Percentiles rank a stretch among this genome's conserved stretches.
These are phyloP conservation scores for Austrofundulus limnaeus DNA, from an alignment of 2,113 vertebrate genomes.

Conservation along the genomic window DNA sequence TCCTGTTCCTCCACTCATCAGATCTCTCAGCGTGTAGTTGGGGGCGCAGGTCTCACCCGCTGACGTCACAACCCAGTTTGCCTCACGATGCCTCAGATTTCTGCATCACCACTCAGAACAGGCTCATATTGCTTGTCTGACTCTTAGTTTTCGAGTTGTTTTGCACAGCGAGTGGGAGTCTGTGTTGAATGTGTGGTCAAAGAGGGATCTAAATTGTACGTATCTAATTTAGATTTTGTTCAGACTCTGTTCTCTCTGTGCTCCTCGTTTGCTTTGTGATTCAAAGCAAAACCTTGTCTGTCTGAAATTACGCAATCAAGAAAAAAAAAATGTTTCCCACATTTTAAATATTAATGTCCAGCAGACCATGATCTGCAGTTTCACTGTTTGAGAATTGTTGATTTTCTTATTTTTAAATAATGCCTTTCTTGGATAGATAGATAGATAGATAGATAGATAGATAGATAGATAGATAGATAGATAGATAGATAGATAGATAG, in stretches of 20 bases:
- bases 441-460: no score
- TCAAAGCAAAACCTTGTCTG: slow-evolving; percentile 20
- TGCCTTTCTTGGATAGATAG: no score
- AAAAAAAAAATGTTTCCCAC: background rate
- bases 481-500: no score
- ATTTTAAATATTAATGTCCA: background rate
- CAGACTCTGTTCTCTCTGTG: slow-evolving; percentile 20
- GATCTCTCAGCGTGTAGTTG: slow-evolving; percentile 40
- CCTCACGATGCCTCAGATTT: slow-evolving; percentile 55
- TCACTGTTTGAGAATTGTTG: no score
- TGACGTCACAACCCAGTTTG: slow-evolving; percentile 48
- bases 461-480: no score
- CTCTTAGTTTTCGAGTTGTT: slow-evolving; percentile 65
- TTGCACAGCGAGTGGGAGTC: slow-evolving; percentile 27
- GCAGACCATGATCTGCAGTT: no score
- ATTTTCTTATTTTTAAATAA: no score
- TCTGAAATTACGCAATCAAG: slow-evolving; percentile 2
- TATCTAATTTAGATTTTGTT: slow-evolving; percentile 59
- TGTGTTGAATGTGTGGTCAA: slow-evolving; percentile 40
- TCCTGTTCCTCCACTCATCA: slow-evolving; percentile 6
- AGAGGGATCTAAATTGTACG: slow-evolving; percentile 11
- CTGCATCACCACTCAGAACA: slow-evolving; percentile 54
- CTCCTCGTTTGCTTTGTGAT: slow-evolving; percentile 37
- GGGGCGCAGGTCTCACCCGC: slow-evolving; percentile 30
- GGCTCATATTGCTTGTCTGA: slow-evolving; percentile 52